Conservation (phyloP, 37 sponge, comb jelly and placozoan species). For the Petrosia ficiformis region DNA sequence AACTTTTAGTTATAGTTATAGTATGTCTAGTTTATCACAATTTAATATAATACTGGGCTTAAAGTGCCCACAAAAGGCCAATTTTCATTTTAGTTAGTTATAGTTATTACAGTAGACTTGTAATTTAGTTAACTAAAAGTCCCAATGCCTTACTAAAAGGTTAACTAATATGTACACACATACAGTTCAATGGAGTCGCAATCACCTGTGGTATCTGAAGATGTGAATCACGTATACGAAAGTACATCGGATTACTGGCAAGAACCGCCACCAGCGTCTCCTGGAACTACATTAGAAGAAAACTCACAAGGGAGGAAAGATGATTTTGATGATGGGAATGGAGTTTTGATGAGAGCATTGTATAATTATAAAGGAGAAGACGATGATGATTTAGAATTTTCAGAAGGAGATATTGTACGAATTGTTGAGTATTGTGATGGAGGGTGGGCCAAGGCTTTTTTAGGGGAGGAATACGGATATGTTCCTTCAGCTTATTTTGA, state of each 20-base stretch:
- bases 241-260: neutral
- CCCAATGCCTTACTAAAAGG: too few relatives aligned
- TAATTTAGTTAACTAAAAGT: too few relatives aligned
- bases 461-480: conserved; percentile 48
- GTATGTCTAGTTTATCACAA: too few relatives aligned
- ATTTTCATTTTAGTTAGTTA: too few relatives aligned
- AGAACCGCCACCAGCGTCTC: neutral
- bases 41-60: too few relatives aligned
- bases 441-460: conserved; percentile 47
- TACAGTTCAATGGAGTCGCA: too few relatives aligned
- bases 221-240: neutral
- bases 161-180: too few relatives aligned
- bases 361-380: conserved; percentile 40
- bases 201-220: too few relatives aligned
- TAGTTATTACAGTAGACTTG: too few relatives aligned
- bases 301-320: neutral
- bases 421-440: conserved; percentile 38
- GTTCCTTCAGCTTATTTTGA: conserved; percentile 50
- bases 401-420: conserved; percentile 48
- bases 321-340: conserved; percentile 21
- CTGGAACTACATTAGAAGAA: neutral
- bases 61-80: too few relatives aligned
- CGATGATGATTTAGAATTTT: conserved; percentile 44
- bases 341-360: conserved; percentile 46
- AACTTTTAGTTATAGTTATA: too few relatives aligned